Evolutionary conservation across 2,888 invertebrate genomes (phyloP).

Genomic region (Campaea margaritaria): DNA sequence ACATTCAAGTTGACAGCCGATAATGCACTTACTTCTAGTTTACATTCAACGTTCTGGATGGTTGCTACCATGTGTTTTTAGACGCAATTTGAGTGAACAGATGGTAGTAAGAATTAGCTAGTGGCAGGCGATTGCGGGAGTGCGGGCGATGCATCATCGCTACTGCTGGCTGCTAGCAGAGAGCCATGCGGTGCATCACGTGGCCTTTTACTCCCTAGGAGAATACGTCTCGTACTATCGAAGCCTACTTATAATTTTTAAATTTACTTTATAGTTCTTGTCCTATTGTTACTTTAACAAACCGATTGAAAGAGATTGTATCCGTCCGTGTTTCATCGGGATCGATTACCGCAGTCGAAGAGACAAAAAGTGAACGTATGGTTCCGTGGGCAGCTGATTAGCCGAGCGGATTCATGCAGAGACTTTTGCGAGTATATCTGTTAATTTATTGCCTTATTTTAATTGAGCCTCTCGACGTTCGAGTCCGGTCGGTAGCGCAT

Average conservation of each 20-base stretch:
- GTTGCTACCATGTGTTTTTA: neutral
- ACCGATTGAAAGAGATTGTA: neutral
- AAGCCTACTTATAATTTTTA: too few relatives aligned
- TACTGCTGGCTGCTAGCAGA: neutral
- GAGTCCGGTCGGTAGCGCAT: slow-evolving; percentile 60
- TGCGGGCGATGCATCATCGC: neutral
- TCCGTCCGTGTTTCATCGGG: slow-evolving; percentile 6
- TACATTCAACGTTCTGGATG: too few relatives aligned
- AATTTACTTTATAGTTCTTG: too few relatives aligned
- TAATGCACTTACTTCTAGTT: too few relatives aligned
- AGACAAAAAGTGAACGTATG: slow-evolving; percentile 19
- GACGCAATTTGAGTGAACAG: neutral
- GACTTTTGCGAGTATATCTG: slow-evolving; percentile 50
- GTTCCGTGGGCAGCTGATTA: slow-evolving; percentile 31
- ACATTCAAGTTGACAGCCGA: neutral
- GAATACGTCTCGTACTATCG: too few relatives aligned
- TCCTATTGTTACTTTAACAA: too few relatives aligned
- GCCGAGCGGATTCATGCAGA: slow-evolving; percentile 38
- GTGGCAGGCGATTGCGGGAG: neutral
- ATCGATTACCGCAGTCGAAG: slow-evolving; percentile 5
- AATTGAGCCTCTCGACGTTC: slow-evolving; percentile 68
- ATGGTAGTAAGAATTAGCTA: neutral
- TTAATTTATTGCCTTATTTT: slow-evolving; percentile 80
- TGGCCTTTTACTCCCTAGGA: too few relatives aligned
- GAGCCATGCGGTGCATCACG: neutral